phyloP scores from a whole-genome alignment of 2,888 invertebrate species.

The Zhengitettix transpicula region DNA sequence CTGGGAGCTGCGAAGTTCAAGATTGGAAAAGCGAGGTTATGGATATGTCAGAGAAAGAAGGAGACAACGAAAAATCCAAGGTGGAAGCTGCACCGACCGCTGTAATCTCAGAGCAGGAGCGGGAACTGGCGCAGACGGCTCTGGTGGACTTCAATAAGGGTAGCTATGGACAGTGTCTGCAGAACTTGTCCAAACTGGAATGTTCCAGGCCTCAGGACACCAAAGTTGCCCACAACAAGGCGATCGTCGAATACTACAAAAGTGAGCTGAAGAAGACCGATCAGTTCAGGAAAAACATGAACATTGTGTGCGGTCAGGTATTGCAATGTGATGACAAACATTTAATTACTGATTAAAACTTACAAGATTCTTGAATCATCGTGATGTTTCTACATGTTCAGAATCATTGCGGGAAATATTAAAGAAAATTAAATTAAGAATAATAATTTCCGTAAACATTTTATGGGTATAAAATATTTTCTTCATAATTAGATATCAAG shows the following conservation, averaged over 20 bases:
- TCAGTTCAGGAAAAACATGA: conserved; percentile 48
- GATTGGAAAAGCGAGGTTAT: too few species aligned
- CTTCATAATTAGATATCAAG: too few species aligned
- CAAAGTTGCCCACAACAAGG: conserved; percentile 67
- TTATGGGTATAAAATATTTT: too few species aligned
- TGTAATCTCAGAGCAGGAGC: conserved; percentile 30
- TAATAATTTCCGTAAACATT: too few species aligned
- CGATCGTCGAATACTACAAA: conserved; percentile 65
- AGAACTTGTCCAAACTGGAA: conserved; percentile 44
- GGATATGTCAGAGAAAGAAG: conserved; percentile 11
- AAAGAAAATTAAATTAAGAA: too few species aligned
- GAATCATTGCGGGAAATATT: too few species aligned
- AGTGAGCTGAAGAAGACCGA: conserved; percentile 56
- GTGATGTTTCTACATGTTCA: too few species aligned
- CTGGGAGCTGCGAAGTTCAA: too few species aligned
- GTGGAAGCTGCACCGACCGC: conserved; percentile 8
- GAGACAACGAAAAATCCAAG: conserved; percentile 7
- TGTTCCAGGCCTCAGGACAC: conserved; percentile 43
- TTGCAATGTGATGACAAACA: neutral
- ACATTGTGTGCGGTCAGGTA: conserved; percentile 37
- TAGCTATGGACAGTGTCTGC: conserved; percentile 25
- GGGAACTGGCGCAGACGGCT: conserved; percentile 42
- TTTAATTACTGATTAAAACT: too few species aligned
- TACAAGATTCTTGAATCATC: too few species aligned
- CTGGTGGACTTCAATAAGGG: conserved; percentile 37